Percentiles rank a stretch among this genome's conserved stretches.
These are phyloP conservation scores for Kryphioiulus occultus DNA, from an alignment of 2,888 invertebrate genomes.

Conservation along the genomic window DNA sequence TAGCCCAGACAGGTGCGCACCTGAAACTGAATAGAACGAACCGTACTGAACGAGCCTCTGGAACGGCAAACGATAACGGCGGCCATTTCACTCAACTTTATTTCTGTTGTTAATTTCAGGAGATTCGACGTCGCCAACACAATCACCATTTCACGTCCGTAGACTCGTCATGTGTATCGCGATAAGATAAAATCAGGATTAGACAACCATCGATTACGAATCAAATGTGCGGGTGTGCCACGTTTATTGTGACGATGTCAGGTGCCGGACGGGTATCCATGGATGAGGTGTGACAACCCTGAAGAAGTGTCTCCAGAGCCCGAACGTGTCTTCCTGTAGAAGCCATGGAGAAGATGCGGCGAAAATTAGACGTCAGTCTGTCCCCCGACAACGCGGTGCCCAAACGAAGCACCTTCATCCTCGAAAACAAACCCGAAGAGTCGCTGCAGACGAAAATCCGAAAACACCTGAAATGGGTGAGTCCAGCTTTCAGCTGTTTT, in stretches of 20 bases:
- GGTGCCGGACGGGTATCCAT: not conserved
- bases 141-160: not conserved
- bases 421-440: not conserved
- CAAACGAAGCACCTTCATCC: not conserved
- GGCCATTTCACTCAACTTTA: not conserved
- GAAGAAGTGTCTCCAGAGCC: not conserved
- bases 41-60: not conserved
- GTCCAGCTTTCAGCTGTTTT: not conserved
- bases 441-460: not conserved
- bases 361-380: not conserved
- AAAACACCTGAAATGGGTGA: not conserved
- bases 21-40: not conserved
- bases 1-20: not conserved
- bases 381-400: not conserved
- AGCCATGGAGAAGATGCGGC: not conserved
- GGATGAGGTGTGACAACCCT: not conserved
- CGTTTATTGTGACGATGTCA: slow-evolving; percentile 35
- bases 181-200: slow-evolving; percentile 37
- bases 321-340: not conserved
- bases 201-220: not conserved
- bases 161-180: not conserved
- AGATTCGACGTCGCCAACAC: not conserved
- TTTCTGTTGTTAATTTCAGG: not conserved
- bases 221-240: slow-evolving; percentile 16
- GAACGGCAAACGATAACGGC: not conserved